Evolutionary conservation across 1,140 invertebrate genomes (phyloP).

Genomic region (Bombyx mandarina): DNA sequence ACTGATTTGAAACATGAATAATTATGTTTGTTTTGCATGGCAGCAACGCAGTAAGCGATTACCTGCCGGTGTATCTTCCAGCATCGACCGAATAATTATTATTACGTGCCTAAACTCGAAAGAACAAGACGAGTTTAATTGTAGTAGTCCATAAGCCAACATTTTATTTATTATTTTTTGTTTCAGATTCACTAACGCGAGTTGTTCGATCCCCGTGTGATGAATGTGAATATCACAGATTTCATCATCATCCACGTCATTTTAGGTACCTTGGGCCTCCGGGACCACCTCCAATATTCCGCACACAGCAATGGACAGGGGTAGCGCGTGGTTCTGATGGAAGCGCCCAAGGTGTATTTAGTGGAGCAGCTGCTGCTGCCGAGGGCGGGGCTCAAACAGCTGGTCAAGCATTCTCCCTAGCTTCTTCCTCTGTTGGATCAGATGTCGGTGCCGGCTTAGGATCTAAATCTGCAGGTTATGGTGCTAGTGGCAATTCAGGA

Average conservation of each 20-base stretch:
- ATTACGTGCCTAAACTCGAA: too few relatives aligned
- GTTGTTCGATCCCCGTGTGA: conserved; percentile 5
- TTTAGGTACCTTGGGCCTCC: conserved; percentile 16
- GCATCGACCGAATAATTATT: too few relatives aligned
- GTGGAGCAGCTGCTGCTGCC: conserved; percentile 45
- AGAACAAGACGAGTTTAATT: too few relatives aligned
- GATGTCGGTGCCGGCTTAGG: conserved; percentile 5
- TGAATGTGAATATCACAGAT: background rate
- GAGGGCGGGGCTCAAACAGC: conserved; percentile 17
- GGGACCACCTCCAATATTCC: conserved; percentile 30
- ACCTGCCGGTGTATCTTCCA: too few relatives aligned
- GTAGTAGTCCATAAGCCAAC: conserved; percentile 8
- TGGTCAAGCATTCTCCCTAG: conserved; percentile 44
- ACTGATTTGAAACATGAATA: too few relatives aligned
- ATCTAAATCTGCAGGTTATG: conserved; percentile 4
- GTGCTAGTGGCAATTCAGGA: conserved; percentile 7
- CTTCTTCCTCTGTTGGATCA: conserved; percentile 23
- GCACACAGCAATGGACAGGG: conserved; percentile 48
- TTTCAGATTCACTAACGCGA: background rate
- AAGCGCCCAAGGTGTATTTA: conserved; percentile 36
- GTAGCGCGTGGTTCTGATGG: conserved; percentile 25
- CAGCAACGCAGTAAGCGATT: too few relatives aligned
- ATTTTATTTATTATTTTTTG: background rate
- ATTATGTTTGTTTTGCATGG: too few relatives aligned
- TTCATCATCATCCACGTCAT: conserved; percentile 1